Percentiles rank a stretch among this genome's conserved stretches.
Conservation (phyloP, 2,113 vertebrate species). For the Psittacus erithacus region DNA sequence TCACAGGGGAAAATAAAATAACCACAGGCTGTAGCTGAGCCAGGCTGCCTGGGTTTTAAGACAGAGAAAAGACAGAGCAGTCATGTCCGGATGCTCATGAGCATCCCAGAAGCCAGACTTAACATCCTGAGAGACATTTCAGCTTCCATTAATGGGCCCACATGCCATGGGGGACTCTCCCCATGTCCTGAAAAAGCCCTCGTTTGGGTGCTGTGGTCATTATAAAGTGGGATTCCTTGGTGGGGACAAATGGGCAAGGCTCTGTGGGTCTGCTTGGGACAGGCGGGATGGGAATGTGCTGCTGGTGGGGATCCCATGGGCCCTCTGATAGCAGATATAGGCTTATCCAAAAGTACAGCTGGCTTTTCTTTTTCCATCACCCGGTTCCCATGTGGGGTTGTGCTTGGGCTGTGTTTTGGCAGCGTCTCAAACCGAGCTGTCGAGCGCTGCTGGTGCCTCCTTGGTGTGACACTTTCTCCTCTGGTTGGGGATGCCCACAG, state of each 20-base stretch:
- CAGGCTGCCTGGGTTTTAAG: neutral
- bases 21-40: neutral
- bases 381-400: neutral
- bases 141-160: neutral
- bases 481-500: neutral
- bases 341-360: neutral
- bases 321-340: neutral
- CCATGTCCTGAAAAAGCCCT: neutral
- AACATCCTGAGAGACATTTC: neutral
- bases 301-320: neutral
- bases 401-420: neutral
- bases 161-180: accelerated
- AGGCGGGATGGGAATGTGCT: neutral
- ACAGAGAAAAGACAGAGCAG: neutral
- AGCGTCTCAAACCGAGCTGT: neutral
- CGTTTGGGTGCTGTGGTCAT: neutral
- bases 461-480: neutral
- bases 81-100: accelerated
- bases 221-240: accelerated
- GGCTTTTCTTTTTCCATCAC: neutral
- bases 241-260: neutral
- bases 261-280: neutral
- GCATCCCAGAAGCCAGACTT: neutral
- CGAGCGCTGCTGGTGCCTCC: neutral
- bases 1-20: neutral